phyloP scores from a whole-genome alignment of 2,797 vertebrate genomes.

The Lagorchestes hirsutus region DNA sequence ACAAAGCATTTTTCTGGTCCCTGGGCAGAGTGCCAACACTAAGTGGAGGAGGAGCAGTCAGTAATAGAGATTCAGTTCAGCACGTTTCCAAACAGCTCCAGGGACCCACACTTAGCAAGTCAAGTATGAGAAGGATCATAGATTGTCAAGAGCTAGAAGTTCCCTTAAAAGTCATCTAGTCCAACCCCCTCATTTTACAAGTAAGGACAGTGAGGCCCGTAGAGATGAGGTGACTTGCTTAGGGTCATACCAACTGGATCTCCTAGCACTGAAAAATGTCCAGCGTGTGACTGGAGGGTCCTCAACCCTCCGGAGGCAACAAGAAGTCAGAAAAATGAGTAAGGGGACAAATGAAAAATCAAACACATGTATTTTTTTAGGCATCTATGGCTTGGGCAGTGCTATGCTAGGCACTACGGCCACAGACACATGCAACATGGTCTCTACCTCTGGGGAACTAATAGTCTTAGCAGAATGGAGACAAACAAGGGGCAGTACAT shows the following conservation, averaged over 20 bases:
- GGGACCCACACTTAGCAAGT: neutral
- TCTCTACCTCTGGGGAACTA: too few species aligned
- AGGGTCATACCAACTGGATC: neutral
- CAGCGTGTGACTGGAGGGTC: neutral
- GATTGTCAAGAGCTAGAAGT: neutral
- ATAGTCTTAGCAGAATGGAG: neutral
- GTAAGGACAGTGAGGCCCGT: neutral
- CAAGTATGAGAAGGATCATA: neutral
- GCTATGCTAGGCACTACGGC: neutral
- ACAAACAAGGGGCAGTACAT: neutral
- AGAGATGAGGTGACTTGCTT: neutral
- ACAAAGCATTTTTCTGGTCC: neutral
- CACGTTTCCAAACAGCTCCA: neutral
- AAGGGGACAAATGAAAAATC: neutral
- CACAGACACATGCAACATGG: neutral
- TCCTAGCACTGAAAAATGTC: neutral
- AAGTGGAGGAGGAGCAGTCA: neutral
- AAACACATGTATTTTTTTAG: neutral
- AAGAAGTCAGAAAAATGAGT: neutral
- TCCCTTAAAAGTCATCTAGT: neutral
- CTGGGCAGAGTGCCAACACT: neutral
- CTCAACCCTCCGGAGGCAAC: neutral
- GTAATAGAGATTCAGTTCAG: neutral
- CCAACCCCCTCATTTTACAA: neutral
- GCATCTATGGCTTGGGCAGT: neutral